phyloP scores from a whole-genome alignment of 2,797 vertebrate genomes.

The Thripadectes ignobilis region DNA sequence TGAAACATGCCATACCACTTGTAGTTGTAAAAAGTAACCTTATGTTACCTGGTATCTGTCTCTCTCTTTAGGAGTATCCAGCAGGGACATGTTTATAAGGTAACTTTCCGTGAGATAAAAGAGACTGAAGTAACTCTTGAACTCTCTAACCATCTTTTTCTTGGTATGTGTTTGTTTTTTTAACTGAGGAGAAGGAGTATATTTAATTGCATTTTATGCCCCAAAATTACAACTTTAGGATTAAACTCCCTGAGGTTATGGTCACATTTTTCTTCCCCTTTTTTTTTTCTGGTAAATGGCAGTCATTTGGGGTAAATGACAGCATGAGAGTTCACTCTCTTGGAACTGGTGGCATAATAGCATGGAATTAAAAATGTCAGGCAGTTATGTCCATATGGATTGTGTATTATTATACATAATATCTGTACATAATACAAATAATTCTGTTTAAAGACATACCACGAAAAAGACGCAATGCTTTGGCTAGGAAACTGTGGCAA shows the following conservation, averaged over 20 bases:
- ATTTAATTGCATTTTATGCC: not conserved
- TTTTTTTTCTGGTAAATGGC: not conserved
- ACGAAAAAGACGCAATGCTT: not conserved
- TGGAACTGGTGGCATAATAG: not conserved
- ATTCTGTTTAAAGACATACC: not conserved
- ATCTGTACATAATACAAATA: not conserved
- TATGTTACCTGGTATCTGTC: fast-evolving
- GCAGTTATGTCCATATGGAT: not conserved
- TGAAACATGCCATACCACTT: not conserved
- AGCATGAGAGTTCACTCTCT: not conserved
- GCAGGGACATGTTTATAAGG: not conserved
- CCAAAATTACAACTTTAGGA: not conserved
- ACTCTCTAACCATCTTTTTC: not conserved
- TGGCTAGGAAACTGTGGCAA: not conserved
- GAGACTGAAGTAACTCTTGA: not conserved
- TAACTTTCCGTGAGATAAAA: not conserved
- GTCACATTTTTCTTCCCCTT: not conserved
- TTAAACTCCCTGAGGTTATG: not conserved
- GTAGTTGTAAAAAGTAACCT: not conserved
- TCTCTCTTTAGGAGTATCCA: not conserved
- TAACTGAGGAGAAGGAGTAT: not conserved
- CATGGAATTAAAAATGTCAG: not conserved
- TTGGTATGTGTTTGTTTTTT: not conserved
- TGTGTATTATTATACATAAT: not conserved
- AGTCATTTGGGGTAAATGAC: not conserved